These are phyloP conservation scores for Charina bottae DNA, from an alignment of 2,113 vertebrate species.

Conservation along the genomic window DNA sequence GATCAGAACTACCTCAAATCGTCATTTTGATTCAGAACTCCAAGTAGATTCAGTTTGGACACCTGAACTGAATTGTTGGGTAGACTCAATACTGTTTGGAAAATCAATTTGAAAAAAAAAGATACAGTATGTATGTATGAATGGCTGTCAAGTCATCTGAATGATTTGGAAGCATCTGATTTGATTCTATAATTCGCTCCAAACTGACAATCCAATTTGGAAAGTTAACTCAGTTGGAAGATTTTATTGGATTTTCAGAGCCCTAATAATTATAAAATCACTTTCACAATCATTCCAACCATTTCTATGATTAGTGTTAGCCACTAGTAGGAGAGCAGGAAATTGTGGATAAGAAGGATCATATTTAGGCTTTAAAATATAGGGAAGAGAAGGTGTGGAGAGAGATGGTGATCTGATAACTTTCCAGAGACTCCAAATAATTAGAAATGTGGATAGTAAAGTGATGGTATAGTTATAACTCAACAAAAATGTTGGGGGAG, in stretches of 20 bases:
- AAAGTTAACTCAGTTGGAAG: neutral
- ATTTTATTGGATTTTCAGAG: neutral
- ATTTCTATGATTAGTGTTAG: neutral
- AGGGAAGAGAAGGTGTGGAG: too few species aligned
- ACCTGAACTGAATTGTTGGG: neutral
- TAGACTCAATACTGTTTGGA: neutral
- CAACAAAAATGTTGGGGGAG: too few species aligned
- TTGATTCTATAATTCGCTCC: neutral
- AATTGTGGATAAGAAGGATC: neutral
- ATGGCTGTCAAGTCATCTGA: neutral
- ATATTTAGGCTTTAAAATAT: neutral
- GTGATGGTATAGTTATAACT: neutral
- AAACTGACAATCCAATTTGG: neutral
- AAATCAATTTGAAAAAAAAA: neutral
- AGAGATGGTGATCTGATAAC: neutral
- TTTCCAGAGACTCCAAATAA: neutral
- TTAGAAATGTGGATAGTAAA: neutral
- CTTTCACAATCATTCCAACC: neutral
- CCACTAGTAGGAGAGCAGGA: neutral
- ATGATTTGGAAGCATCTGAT: neutral
- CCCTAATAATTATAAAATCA: neutral
- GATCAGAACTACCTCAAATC: neutral
- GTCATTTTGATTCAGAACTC: neutral
- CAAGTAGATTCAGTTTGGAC: neutral
- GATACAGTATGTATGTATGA: neutral